A percentile compares a stretch with the other conserved stretches of the same genome.
Evolutionary conservation across 2,797 vertebrate genomes (phyloP).

Genomic region (Huso huso): DNA sequence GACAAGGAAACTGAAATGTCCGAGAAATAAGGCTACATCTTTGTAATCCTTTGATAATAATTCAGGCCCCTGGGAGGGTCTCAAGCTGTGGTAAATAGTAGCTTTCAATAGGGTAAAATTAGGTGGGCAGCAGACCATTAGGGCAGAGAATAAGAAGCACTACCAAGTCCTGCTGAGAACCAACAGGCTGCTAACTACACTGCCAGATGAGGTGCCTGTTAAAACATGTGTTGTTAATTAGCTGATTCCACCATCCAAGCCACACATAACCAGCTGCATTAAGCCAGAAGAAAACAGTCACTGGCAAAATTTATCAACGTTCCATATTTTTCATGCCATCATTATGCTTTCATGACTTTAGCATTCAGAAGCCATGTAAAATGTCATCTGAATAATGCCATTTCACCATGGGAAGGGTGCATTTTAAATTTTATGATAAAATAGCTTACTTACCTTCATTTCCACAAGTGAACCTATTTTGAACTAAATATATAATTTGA

Average conservation of each 20-base stretch:
- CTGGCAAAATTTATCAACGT: not conserved
- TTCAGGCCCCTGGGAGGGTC: slow-evolving; percentile 77
- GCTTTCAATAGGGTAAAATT: slow-evolving; percentile 79
- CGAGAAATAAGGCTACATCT: slow-evolving; percentile 75
- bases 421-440: too few species aligned
- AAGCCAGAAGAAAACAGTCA: slow-evolving; percentile 64
- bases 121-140: slow-evolving; percentile 80
- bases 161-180: slow-evolving; percentile 71
- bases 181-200: slow-evolving; percentile 73
- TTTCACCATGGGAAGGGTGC: too few species aligned
- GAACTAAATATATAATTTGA: too few species aligned
- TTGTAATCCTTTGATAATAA: slow-evolving; percentile 82
- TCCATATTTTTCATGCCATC: too few species aligned
- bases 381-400: too few species aligned
- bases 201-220: slow-evolving; percentile 80
- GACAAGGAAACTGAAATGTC: slow-evolving; percentile 81
- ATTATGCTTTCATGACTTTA: too few species aligned
- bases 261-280: slow-evolving; percentile 73
- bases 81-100: slow-evolving; percentile 77
- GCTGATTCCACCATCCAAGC: slow-evolving; percentile 72
- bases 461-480: too few species aligned
- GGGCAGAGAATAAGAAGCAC: slow-evolving; percentile 73
- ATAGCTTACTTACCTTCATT: too few species aligned
- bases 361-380: too few species aligned
- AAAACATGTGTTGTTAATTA: slow-evolving; percentile 79